Evolutionary conservation across 2,888 invertebrate genomes (phyloP), one percentile per base, ranked within the genome.

Genomic region (Thymelicus acteon): DNA sequence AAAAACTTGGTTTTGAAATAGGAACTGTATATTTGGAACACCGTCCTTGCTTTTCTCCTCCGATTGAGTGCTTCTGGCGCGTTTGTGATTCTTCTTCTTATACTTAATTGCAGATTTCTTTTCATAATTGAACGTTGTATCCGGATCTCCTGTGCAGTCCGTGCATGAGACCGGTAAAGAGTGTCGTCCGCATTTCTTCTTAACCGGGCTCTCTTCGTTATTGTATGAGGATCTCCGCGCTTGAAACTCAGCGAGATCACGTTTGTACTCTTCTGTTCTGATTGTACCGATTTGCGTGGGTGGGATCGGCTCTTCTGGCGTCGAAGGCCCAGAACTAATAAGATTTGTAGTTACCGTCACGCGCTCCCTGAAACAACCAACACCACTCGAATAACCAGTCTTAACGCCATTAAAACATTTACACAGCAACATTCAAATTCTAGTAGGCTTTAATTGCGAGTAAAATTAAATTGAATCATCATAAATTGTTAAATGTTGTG

Each of bases 1-100:
- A 73, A 94, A 93, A 24, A 94, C 92, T 77, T 94, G 93, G 75
- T 94, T 93, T 80, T 93, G 93, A 74, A 94, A 94, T 15, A 93
- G 81, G 80, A 94, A 94, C 75, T 94, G 93, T 82, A 94, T 91
- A 67, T 89, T 91, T 4, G 93, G 93, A 0, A 87, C 80, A 2
- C 83, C 83, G 64, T 85, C 87, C 73, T 81, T 78, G 10, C 74
- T 67, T 66, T 82, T 84, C 52, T 88, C 81, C 4, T 82, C 89
- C 0, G 88, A 83, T 4, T 85, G 86, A 31, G 83, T 81, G 77
- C 85, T 88, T 64, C 85, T 79, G 13, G 85, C 77, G 58, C 89
- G 84, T 74, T 88, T 88, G 54, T 81, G 76, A 0, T 77, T 73
- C 75, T 87, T 88, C 83, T 89, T 91, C 77, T 92, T 90, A 74